phyloP scores from a whole-genome alignment of 2,113 vertebrate genomes.

The Mormoops blainvillei region DNA sequence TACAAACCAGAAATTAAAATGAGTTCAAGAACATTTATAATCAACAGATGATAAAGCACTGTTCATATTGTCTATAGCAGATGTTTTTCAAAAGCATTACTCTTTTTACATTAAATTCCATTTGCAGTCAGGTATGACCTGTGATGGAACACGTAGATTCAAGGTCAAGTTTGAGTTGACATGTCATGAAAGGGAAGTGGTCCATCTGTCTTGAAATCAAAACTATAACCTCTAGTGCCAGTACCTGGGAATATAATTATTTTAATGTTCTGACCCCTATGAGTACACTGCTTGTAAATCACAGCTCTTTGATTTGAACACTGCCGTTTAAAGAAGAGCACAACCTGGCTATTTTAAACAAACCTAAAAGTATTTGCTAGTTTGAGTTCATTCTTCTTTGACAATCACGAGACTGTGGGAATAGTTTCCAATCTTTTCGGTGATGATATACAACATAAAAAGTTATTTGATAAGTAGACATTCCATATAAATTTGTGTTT shows the following conservation, averaged over 20 bases:
- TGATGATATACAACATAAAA: background rate
- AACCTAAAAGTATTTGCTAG: background rate
- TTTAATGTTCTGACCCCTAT: background rate
- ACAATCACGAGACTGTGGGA: background rate
- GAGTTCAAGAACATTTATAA: background rate
- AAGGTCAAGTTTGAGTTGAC: background rate
- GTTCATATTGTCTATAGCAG: background rate
- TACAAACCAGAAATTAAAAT: background rate
- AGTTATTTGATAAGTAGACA: background rate
- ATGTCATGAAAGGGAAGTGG: background rate
- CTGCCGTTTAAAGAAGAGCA: background rate
- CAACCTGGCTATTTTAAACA: slow-evolving; percentile 11
- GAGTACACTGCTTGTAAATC: background rate
- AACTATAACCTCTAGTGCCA: background rate
- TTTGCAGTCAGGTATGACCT: background rate
- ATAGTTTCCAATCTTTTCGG: background rate
- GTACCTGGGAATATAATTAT: background rate
- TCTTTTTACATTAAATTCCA: background rate
- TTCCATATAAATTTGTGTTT: background rate
- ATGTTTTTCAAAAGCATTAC: background rate
- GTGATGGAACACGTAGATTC: background rate
- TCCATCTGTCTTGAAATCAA: background rate
- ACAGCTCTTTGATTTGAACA: background rate
- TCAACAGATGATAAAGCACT: background rate
- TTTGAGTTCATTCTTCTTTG: background rate